A percentile compares a stretch with the other conserved stretches of the same genome.
phyloP scores from a whole-genome alignment of 2,888 invertebrate species.

The Scaptomyza flava region DNA sequence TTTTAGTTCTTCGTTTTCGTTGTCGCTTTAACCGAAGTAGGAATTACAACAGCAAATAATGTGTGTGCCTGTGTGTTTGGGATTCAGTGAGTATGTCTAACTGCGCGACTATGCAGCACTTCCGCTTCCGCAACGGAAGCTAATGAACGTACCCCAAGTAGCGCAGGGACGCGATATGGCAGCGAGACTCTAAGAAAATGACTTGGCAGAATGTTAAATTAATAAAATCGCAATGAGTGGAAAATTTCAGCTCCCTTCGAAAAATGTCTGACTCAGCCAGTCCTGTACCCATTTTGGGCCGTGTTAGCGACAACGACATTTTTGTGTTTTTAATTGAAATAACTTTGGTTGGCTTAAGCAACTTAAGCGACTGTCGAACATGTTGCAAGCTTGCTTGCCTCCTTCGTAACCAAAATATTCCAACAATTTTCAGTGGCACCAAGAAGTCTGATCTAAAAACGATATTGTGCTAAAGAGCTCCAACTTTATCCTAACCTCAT shows the following conservation, averaged over 20 bases:
- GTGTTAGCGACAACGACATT: constrained; percentile 45
- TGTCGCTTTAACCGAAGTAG: constrained; percentile 52
- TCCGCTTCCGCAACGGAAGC: constrained; percentile 76
- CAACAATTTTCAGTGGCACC: constrained; percentile 41
- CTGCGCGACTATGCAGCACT: constrained; percentile 77
- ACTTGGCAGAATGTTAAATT: constrained; percentile 66
- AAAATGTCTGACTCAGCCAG: constrained; percentile 17
- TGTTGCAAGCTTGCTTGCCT: constrained; percentile 43
- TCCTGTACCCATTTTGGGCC: neutral
- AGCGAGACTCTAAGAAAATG: constrained; percentile 60
- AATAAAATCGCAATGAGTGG: constrained; percentile 57
- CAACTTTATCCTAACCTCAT: neutral
- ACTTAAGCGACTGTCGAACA: constrained; percentile 26
- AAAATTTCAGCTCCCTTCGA: constrained; percentile 35
- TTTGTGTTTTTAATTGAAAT: constrained; percentile 69
- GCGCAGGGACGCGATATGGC: constrained; percentile 50
- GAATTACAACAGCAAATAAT: neutral
- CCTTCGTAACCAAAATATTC: constrained; percentile 52
- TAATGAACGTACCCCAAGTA: constrained; percentile 64
- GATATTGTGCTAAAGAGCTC: constrained; percentile 28
- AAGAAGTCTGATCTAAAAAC: constrained; percentile 34
- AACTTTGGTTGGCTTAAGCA: constrained; percentile 61
- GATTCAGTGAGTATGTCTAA: constrained; percentile 57
- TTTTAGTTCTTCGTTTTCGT: constrained; percentile 21
- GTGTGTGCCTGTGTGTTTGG: constrained; percentile 10